These are phyloP conservation scores for Penaeus vannamei DNA, from an alignment of 1,140 invertebrate genomes.

Conservation along the genomic window DNA sequence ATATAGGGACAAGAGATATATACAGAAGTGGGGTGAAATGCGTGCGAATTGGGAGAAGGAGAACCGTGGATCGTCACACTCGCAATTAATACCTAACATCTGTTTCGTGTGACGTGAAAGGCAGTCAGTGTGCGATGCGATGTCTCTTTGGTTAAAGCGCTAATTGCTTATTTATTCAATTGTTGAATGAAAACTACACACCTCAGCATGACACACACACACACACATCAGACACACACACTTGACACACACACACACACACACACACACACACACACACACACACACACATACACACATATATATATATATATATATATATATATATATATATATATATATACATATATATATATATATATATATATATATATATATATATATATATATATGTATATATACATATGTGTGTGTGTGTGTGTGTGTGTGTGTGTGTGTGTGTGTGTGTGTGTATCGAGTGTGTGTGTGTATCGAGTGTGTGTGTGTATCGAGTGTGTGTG, in stretches of 20 bases:
- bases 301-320: slow-evolving; percentile 36
- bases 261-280: slow-evolving; percentile 5
- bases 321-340: slow-evolving; percentile 35
- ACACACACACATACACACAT: background rate
- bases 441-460: background rate
- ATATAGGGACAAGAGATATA: too few species aligned
- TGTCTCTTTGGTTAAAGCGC: too few species aligned
- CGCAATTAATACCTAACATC: too few species aligned
- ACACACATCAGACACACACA: background rate
- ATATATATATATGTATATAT: background rate
- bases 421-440: too few species aligned
- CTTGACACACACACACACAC: background rate
- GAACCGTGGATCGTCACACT: too few species aligned
- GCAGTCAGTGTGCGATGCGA: too few species aligned
- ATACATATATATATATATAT: background rate
- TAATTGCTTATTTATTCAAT: background rate
- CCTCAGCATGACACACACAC: background rate
- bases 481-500: background rate
- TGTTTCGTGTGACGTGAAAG: too few species aligned
- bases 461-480: too few species aligned
- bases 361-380: background rate
- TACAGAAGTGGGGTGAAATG: too few species aligned
- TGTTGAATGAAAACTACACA: background rate
- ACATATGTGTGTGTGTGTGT: too few species aligned
- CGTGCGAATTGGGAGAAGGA: too few species aligned